These are phyloP conservation scores for Drosophila orena DNA, from an alignment of 1,140 invertebrate genomes.

Conservation along the genomic window DNA sequence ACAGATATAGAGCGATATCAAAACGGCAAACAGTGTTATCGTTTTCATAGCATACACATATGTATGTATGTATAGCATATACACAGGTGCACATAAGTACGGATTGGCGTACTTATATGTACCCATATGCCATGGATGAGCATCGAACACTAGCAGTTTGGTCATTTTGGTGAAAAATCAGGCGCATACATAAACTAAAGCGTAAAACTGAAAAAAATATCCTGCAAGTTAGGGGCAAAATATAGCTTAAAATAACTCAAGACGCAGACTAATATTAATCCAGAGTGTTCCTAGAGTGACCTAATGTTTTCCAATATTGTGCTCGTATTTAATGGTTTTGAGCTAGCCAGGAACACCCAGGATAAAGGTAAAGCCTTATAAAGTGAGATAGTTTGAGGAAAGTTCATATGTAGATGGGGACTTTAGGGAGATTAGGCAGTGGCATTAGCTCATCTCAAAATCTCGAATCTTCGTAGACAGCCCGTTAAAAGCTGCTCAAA, in stretches of 20 bases:
- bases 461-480: background rate
- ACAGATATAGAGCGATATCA: conserved; percentile 23
- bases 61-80: background rate
- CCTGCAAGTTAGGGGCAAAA: background rate
- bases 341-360: background rate
- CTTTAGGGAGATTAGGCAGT: conserved; percentile 6
- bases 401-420: background rate
- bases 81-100: conserved; percentile 10
- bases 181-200: conserved; percentile 18
- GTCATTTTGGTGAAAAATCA: conserved; percentile 9
- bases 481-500: conserved; percentile 12
- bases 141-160: conserved; percentile 15
- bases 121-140: conserved; percentile 5
- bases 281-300: background rate
- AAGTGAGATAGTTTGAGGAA: background rate
- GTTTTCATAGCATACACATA: conserved; percentile 4
- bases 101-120: conserved; percentile 12
- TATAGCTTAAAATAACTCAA: background rate
- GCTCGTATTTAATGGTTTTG: background rate
- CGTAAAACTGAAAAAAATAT: conserved; percentile 7
- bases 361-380: background rate
- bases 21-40: conserved; percentile 26
- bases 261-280: background rate
- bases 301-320: background rate
- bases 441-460: conserved; percentile 2